A percentile compares a stretch with the other conserved stretches of the same genome.
Evolutionary conservation across 53 echinoderm and acorn worm species (phyloP).

Genomic region (Echinarachnius parma): DNA sequence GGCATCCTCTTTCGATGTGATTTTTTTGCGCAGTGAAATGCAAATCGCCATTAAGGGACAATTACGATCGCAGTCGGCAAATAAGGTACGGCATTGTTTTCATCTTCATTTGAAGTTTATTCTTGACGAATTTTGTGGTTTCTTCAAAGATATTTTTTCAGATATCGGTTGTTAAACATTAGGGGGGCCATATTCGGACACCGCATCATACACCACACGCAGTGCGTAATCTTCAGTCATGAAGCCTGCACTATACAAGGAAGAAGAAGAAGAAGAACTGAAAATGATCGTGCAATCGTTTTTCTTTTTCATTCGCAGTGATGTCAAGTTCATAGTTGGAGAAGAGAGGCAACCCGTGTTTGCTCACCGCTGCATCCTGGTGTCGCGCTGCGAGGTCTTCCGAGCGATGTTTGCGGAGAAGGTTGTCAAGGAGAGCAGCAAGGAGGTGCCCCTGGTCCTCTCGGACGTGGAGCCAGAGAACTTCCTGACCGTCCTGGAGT

Average conservation of each 20-base stretch:
- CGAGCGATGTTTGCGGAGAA: slow-evolving; percentile 72
- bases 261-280: not conserved
- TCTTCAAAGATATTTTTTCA: too few species aligned
- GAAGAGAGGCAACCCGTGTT: slow-evolving; percentile 48
- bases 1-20: too few species aligned
- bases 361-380: slow-evolving; percentile 73
- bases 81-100: too few species aligned
- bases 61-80: too few species aligned
- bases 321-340: slow-evolving; percentile 75
- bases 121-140: too few species aligned
- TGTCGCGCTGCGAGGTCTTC: slow-evolving; percentile 69
- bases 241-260: not conserved
- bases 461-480: slow-evolving; percentile 67
- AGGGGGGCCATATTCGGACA: too few species aligned
- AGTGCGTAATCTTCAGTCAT: too few species aligned
- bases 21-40: too few species aligned
- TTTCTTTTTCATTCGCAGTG: slow-evolving; percentile 34
- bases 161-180: too few species aligned
- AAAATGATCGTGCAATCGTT: not conserved
- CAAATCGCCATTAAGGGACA: too few species aligned
- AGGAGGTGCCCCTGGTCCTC: slow-evolving; percentile 60
- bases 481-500: slow-evolving; percentile 63
- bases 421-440: slow-evolving; percentile 23
- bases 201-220: too few species aligned
- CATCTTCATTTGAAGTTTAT: too few species aligned